Evolutionary conservation across 2,113 vertebrate species (phyloP).

Genomic region (Sylvietta virens): DNA sequence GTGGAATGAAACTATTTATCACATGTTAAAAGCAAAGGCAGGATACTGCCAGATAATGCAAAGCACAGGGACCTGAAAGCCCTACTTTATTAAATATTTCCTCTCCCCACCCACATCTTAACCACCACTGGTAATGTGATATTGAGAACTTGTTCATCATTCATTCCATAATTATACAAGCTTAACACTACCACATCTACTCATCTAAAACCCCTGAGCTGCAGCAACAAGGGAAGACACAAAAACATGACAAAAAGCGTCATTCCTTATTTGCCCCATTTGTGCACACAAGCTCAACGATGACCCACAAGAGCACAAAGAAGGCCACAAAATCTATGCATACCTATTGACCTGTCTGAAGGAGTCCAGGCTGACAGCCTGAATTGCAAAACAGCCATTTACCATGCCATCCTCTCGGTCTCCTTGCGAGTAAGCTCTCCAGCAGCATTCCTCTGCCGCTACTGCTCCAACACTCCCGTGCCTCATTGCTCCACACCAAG

Average conservation of each 20-base stretch:
- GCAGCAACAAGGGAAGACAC: not conserved
- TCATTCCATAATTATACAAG: not conserved
- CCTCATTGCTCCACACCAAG: not conserved
- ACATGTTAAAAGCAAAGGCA: not conserved
- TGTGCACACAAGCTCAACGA: accelerated
- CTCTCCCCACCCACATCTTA: not conserved
- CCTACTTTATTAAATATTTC: not conserved
- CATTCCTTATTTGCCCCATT: not conserved
- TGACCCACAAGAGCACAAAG: not conserved
- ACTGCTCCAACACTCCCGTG: not conserved
- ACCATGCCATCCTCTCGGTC: not conserved
- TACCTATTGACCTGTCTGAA: not conserved
- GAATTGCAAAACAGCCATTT: not conserved
- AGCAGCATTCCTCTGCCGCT: not conserved
- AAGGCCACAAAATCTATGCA: accelerated
- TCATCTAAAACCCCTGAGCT: not conserved
- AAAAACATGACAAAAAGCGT: not conserved
- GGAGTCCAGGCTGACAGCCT: not conserved
- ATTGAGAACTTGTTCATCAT: not conserved
- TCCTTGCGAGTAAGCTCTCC: not conserved
- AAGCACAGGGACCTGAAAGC: not conserved
- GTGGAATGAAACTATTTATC: not conserved
- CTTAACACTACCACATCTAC: not conserved
- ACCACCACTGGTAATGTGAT: not conserved
- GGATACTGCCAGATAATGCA: not conserved